Base-by-base conservation (phyloP, 2,797 vertebrate species). In the Liasis olivaceus region DNA sequence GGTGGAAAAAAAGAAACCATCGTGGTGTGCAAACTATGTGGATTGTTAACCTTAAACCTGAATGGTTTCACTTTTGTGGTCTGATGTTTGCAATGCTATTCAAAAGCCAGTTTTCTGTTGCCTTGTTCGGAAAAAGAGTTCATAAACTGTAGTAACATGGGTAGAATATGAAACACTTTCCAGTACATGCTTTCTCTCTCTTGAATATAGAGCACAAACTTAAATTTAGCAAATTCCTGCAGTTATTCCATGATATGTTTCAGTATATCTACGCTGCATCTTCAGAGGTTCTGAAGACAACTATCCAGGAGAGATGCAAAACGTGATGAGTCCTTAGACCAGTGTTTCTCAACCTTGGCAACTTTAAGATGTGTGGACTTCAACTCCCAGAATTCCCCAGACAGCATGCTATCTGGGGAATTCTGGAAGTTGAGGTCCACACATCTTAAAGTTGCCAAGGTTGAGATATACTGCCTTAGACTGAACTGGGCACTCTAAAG, bases 101-200 rank as follows among this genome's bases (percentile, higher is more conserved):
- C 62, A 95, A 89, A 95, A n/a, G 24, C 26, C 54, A 26, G 89
- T 91, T 94, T 96, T 93, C 90, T 94, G 93, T 95, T 95, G 85
- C 87, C 56, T 66, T 90, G 93, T 96, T 95, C 96, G 96, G 88
- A 96, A 96, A 66, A 96, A 93, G 89, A 93, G 94, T 95, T 95
- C 89, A 89, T 90, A 69, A 90, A 28, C 93, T 96, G 90, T 77
- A 93, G 93, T 95, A 92, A n/a, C 0, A 69, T 94, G 85, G 84
- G 54, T 91, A 87, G 64, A 63, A 86, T 95, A 95, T 93, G 94
- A 94, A 94, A 92, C 95, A 62, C 47, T 94, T 77, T 95, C 89
- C 96, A 92, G 94, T 84, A 94, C 31, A 26, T 81, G 36, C 95
- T 93, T 95, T 95, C 95, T 91, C 91, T 86, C 95, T 96, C 58